Evolutionary conservation across 2,797 vertebrate genomes (phyloP), one percentile per base, ranked within the genome.

Genomic region (Thripadectes ignobilis): DNA sequence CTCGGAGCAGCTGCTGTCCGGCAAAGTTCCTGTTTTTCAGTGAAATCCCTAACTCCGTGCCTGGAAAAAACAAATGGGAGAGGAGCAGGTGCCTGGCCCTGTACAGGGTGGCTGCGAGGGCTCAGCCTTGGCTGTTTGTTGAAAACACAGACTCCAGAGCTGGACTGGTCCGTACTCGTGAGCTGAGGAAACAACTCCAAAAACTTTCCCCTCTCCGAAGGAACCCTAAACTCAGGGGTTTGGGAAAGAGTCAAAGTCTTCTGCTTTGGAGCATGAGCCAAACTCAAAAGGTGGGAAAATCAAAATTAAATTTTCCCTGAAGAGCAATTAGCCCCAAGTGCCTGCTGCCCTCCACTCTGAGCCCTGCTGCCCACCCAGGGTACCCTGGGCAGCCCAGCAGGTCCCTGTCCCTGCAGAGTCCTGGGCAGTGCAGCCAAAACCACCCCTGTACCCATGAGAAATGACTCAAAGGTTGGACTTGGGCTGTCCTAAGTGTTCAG

Each of bases 11-110:
- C 94, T 96, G 93, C 88, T 93, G 92, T 69, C 93, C 94, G 1
- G 83, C 41, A 52, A 71, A 95, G 93, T 97, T 95, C 94, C 94
- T 96, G 94, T 93, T 96, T 95, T 95, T 8, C 90, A 93, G 45
- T 82, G 80, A 71, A 91, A 96, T 89, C 77, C 39, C 80, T 18
- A 76, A n/a, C 36, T 92, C 69, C 1, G 0, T 45, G 88, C 88
- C 52, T 95, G 90, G 92, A 85, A 95, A 87, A 95, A 92, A 78
- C 85, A 79, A 79, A 27, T 7, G 84, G 71, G 77, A 93, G 86
- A 0, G 0, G 90, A 95, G 95, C 93, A 93, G 93, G 95, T 91
- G 95, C 84, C 86, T 93, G 93, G 84, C 71, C 41, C 78, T 57
- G 80, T 5, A 68, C 55, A 27, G 88, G 76, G 58, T 0, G 32